Base-by-base conservation (phyloP, 1,140 invertebrate species). In the Megathymus violae region DNA sequence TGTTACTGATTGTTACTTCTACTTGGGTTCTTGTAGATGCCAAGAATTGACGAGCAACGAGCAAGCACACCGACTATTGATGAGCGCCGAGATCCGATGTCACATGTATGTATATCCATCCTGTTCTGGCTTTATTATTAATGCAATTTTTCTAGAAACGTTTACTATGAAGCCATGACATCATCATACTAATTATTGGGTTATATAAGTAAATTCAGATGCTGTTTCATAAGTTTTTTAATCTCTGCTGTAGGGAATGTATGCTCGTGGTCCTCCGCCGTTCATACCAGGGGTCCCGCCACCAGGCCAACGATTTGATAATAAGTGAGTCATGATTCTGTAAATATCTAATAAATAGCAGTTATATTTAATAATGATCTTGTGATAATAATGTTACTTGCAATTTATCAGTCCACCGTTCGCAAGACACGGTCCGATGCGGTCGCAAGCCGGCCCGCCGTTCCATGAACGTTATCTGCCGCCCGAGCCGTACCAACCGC, bases 31-130 rank as follows among this genome's bases (percentile, higher is more conserved):
- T 9, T 19, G n/a, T 48, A 85, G 85, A 74, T 85, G 65, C 75
- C 79, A 10, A 81, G 64, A 64, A 62, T 80, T 0, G 85, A 92
- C 11, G 94, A 95, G 78, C 94, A 95, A 66, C 89, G 95, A 36
- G 92, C 94, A 7, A 94, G 94, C 22, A 95, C 95, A 10, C 95
- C 95, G 1, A 95, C 94, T 7, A 93, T 95, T 56, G 94, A 95
- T 81, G 93, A 94, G 79, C 67, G 92, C 64, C 60, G 91, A 80
- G 79, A 88, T 66, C 78, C 83, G 0, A 70, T 88, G 67, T 74
- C 80, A 22, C 85, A 88, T 73, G 88, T 90, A 74, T 51, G 17
- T 69, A 27, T 43, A 54, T 7, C 27, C 25, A 34, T 3, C 3
- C 3, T 31, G 9, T 31, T 7, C 1, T 31, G 27, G 4, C 9